Evolutionary conservation across 2,113 vertebrate genomes (phyloP), one percentile per base, ranked within the genome.

Genomic region (Odontesthes bonariensis): DNA sequence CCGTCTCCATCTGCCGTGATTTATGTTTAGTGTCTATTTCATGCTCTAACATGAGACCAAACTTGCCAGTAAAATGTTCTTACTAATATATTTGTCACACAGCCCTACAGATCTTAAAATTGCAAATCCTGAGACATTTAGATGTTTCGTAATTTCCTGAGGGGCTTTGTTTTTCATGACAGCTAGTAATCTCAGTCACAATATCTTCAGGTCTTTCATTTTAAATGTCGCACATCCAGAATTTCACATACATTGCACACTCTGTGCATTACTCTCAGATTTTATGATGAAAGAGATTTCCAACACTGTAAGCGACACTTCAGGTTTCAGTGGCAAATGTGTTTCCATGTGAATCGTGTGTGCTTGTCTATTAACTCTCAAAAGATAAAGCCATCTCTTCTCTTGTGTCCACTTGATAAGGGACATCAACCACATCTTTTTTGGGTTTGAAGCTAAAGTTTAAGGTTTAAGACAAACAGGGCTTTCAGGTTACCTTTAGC

Each of bases 171-270:
- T 0, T 9, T 56, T 22, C 38, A 35, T 1, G 0, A 7, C 20
- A 46, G 52, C 8, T 9, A 64, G 5, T 63, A 62, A 7, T 64
- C 42, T 72, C 49, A 72, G 17, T 0, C 12, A 57, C 31, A 35
- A 27, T 65, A 35, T 74, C 44, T 56, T 1, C 35, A 38, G 49
- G 22, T 74, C 20, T 40, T 40, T 27, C n/a, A 23, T 42, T 52
- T 42, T 57, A 66, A 58, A 61, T 61, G 59, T 73, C 63, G 53
- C 46, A 47, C 17, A 53, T 60, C 8, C 57, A 32, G 49, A 46
- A 67, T 75, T 67, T 67, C 19, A 59, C 22, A 58, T 42, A 20
- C 16, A 38, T 58, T 59, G 55, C 47, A 59, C 54, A 52, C 44
- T 38, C 22, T 40, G 9, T 31, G 22, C 3, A 3, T 32, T 51